Conservation (phyloP, 2,797 vertebrate species). For the Amblyopsis hoosieri region DNA sequence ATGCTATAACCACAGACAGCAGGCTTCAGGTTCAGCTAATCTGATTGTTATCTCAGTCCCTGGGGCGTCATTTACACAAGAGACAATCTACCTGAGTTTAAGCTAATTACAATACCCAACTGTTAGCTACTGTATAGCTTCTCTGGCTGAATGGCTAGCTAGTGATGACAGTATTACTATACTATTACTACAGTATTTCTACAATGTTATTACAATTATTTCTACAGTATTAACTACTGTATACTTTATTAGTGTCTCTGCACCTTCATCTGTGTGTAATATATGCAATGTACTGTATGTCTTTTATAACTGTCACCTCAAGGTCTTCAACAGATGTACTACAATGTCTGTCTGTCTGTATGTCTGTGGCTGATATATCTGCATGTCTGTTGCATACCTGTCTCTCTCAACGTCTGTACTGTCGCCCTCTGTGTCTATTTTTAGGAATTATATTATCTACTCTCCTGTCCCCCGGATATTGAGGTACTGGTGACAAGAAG, state of each 20-base stretch:
- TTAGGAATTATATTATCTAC: slow-evolving; percentile 73
- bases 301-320: background rate
- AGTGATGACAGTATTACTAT: too few relatives aligned
- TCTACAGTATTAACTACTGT: too few relatives aligned
- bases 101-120: slow-evolving; percentile 17
- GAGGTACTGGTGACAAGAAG: slow-evolving; percentile 72
- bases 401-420: slow-evolving; percentile 43
- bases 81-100: slow-evolving; percentile 27
- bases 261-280: background rate
- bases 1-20: slow-evolving; percentile 30
- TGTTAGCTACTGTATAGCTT: slow-evolving; percentile 2
- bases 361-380: slow-evolving; percentile 14
- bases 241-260: slow-evolving; percentile 9
- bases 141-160: too few relatives aligned
- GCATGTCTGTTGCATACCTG: slow-evolving; percentile 46
- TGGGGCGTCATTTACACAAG: slow-evolving; percentile 37
- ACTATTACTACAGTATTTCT: too few relatives aligned
- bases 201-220: too few relatives aligned
- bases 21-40: slow-evolving; percentile 28
- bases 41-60: slow-evolving; percentile 28
- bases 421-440: slow-evolving; percentile 40
- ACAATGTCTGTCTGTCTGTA: slow-evolving; percentile 15
- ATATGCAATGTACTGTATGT: background rate
- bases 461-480: slow-evolving; percentile 63
- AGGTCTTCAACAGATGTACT: slow-evolving; percentile 8